Conservation (phyloP, 2,113 vertebrate genomes). For the Euleptes europaea region DNA sequence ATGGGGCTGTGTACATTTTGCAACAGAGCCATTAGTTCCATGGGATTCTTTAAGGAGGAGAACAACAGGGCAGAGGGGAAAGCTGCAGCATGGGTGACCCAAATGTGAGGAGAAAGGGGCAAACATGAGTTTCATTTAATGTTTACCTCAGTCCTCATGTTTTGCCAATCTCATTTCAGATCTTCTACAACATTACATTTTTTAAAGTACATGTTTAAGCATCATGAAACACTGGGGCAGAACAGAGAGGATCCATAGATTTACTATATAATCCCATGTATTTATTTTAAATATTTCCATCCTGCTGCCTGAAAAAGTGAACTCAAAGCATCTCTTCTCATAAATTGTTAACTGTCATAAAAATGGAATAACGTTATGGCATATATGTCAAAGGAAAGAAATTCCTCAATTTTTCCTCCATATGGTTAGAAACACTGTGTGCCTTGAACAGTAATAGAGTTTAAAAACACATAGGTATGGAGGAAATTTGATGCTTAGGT, state of each 20-base stretch:
- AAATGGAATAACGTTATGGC: neutral
- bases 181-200: conserved; percentile 44
- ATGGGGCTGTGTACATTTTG: no score
- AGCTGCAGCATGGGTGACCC: neutral
- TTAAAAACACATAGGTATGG: rapidly evolving
- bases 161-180: conserved; percentile 51
- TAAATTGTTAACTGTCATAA: neutral
- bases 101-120: neutral
- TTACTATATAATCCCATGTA: conserved; percentile 39
- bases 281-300: no score
- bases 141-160: no score
- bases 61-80: no score
- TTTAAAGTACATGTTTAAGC: conserved; percentile 33
- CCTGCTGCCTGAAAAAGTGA: no score
- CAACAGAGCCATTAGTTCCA: no score
- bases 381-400: neutral
- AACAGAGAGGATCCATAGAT: conserved; percentile 45
- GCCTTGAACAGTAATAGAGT: rapidly evolving
- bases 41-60: no score
- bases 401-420: neutral
- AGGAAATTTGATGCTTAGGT: neutral
- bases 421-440: neutral
- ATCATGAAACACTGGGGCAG: conserved; percentile 1
- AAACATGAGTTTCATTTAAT: no score
- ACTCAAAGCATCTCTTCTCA: no score